These are phyloP conservation scores for Danio tinwini DNA, from an alignment of 2,797 vertebrate genomes.

Conservation along the genomic window DNA sequence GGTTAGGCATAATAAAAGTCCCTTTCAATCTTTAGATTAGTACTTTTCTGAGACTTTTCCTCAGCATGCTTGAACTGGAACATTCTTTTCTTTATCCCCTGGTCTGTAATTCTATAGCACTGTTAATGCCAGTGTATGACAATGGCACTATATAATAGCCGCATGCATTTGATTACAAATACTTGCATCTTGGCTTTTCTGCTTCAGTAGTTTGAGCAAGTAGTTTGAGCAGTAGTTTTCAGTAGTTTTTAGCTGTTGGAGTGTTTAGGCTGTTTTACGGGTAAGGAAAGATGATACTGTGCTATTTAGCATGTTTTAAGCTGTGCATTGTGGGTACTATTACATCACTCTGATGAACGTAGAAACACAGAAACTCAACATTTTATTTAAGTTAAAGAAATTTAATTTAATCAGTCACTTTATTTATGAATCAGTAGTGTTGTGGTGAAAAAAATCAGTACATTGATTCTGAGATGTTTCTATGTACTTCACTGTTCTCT, in stretches of 20 bases:
- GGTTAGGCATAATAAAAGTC: no score
- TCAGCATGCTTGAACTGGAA: slow-evolving; percentile 46
- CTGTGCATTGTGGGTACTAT: slow-evolving; percentile 15
- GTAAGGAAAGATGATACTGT: neutral
- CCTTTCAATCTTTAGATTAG: no score
- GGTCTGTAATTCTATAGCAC: slow-evolving; percentile 62
- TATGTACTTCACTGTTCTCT: no score
- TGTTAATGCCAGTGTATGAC: slow-evolving; percentile 42
- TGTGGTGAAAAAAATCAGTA: no score
- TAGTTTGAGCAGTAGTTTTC: slow-evolving; percentile 12
- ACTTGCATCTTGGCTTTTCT: slow-evolving; percentile 28
- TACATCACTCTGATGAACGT: slow-evolving; percentile 14
- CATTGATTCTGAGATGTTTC: no score
- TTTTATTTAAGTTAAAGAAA: no score
- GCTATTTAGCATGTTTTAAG: slow-evolving; percentile 6
- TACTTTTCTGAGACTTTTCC: slow-evolving; percentile 27
- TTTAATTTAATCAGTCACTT: no score
- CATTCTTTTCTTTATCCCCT: slow-evolving; percentile 1
- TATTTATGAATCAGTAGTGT: no score
- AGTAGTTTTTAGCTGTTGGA: slow-evolving; percentile 1
- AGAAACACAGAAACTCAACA: neutral
- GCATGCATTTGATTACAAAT: slow-evolving; percentile 46
- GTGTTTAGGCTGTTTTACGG: slow-evolving; percentile 9
- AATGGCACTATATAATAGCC: slow-evolving; percentile 49
- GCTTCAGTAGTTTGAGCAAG: slow-evolving; percentile 4